A percentile compares a stretch with the other conserved stretches of the same genome.
phyloP scores from a whole-genome alignment of 1,140 invertebrate species.

The Euura saliciscinereae region DNA sequence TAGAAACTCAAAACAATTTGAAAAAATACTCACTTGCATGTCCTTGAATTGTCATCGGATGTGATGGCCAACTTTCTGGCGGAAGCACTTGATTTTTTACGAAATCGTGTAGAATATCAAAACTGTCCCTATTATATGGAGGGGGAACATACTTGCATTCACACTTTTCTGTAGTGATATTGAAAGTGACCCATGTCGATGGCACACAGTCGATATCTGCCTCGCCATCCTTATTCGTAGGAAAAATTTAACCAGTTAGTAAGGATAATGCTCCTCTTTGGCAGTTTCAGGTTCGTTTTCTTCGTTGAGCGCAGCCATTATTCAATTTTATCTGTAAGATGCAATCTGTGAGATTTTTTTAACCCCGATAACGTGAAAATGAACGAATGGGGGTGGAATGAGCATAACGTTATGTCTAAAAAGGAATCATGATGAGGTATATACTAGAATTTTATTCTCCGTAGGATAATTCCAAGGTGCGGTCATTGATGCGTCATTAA shows the following conservation, averaged over 20 bases:
- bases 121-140: neutral
- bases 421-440: too few species aligned
- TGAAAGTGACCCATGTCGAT: neutral
- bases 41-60: neutral
- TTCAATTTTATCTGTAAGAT: neutral
- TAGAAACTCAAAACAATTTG: neutral
- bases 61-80: neutral
- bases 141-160: too few species aligned
- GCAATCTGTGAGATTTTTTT: too few species aligned
- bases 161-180: neutral
- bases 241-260: neutral
- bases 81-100: neutral
- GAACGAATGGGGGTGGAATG: too few species aligned
- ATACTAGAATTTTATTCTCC: too few species aligned
- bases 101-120: neutral
- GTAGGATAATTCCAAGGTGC: too few species aligned
- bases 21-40: neutral
- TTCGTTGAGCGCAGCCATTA: neutral
- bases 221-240: neutral
- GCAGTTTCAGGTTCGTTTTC: neutral
- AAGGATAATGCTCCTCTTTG: neutral
- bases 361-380: too few species aligned
- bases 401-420: too few species aligned
- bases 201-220: neutral
- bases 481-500: too few species aligned